Conservation (phyloP, 1,140 invertebrate genomes). For the Drosophila cardini region DNA sequence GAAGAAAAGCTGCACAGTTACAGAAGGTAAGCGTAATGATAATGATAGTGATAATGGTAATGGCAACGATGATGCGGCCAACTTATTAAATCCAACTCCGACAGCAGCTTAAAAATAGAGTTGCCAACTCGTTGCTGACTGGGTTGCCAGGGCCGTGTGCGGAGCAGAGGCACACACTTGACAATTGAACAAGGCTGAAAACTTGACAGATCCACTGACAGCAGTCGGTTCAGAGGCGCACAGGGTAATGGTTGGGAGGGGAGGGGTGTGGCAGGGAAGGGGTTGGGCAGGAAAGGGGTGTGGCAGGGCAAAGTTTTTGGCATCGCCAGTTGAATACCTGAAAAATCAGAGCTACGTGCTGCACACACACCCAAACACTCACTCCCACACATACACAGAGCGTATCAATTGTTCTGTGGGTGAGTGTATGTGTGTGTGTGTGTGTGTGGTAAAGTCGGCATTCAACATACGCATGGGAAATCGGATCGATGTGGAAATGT, state of each 20-base stretch:
- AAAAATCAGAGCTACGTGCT: constrained; percentile 59
- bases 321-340: constrained; percentile 32
- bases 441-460: constrained; percentile 52
- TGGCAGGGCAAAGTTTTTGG: constrained; percentile 25
- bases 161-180: neutral
- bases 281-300: neutral
- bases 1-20: constrained; percentile 1
- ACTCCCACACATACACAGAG: constrained; percentile 3
- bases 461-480: constrained; percentile 46
- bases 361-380: constrained; percentile 27
- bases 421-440: constrained; percentile 24
- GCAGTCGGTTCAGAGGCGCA: constrained; percentile 6
- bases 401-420: neutral
- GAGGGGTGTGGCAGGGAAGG: neutral
- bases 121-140: constrained; percentile 48
- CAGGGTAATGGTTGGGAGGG: too few relatives aligned
- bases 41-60: constrained; percentile 62
- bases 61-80: constrained; percentile 50
- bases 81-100: constrained; percentile 63
- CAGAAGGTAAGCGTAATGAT: constrained; percentile 35
- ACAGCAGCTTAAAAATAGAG: constrained; percentile 45
- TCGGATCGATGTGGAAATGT: constrained; percentile 34
- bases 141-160: neutral
- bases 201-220: constrained; percentile 50
- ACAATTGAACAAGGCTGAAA: constrained; percentile 40